phyloP scores from a whole-genome alignment of 2,888 invertebrate species.

The Eristalis intricaria region DNA sequence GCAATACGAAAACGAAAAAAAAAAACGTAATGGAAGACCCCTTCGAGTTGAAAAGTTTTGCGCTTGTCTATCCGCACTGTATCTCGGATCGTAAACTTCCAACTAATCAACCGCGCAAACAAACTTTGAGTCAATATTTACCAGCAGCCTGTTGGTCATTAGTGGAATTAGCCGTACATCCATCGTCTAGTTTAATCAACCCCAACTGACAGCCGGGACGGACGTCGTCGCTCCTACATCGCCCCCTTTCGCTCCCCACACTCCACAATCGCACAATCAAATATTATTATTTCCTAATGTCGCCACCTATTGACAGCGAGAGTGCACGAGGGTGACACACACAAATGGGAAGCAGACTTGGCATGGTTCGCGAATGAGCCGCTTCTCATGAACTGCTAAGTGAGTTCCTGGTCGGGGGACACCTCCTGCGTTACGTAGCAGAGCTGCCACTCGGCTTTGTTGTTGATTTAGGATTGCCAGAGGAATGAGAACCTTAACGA shows the following conservation, averaged over 20 bases:
- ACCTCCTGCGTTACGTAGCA: not conserved
- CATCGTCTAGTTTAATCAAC: not conserved
- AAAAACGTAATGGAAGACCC: not conserved
- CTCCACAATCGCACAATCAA: not conserved
- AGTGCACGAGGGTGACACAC: not conserved
- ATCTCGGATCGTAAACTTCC: not conserved
- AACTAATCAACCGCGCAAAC: conserved; percentile 4
- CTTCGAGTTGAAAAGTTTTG: not conserved
- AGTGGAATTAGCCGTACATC: not conserved
- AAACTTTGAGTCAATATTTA: not conserved
- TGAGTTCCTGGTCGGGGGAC: not conserved
- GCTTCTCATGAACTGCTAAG: not conserved
- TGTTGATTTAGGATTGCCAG: conserved; percentile 6
- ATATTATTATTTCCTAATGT: conserved; percentile 14
- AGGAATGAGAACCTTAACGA: not conserved
- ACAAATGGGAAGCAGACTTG: not conserved
- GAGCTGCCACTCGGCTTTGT: conserved; percentile 4
- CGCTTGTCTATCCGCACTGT: not conserved
- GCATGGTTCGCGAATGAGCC: too few relatives aligned
- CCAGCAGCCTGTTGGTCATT: conserved; percentile 2
- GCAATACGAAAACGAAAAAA: not conserved
- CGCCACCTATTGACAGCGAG: not conserved
- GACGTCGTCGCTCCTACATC: not conserved
- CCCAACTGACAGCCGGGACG: not conserved
- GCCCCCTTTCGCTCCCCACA: not conserved